Percentiles rank a stretch among this genome's conserved stretches.
phyloP scores from a whole-genome alignment of 2,888 invertebrate genomes.

The Platycnemis pennipes region DNA sequence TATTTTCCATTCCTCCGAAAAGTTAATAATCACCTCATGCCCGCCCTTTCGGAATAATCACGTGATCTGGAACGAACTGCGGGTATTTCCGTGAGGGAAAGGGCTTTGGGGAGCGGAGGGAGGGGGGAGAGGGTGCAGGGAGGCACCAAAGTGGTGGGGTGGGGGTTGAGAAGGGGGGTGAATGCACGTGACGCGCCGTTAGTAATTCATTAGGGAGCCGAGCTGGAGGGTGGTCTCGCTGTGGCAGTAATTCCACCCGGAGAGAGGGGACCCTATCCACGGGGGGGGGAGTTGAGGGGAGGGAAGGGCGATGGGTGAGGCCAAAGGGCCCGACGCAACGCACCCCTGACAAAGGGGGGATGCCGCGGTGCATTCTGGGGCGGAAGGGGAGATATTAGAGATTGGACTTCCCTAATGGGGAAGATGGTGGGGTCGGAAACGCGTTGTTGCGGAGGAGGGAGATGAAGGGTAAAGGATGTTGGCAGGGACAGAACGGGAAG shows the following conservation, averaged over 20 bases:
- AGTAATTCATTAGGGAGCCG: constrained; percentile 43
- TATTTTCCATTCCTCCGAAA: constrained; percentile 14
- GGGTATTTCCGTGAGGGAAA: background rate
- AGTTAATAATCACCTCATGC: constrained; percentile 29
- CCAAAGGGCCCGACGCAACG: background rate
- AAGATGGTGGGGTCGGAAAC: background rate
- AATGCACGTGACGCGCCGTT: constrained; percentile 37
- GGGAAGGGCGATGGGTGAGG: no score
- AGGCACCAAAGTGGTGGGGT: background rate
- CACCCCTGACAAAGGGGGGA: constrained; percentile 1
- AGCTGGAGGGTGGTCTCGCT: background rate
- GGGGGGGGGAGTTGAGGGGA: no score
- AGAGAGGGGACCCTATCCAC: background rate
- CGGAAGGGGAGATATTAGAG: background rate
- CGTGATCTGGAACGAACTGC: constrained; percentile 3
- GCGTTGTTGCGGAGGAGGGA: background rate
- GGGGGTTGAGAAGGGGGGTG: background rate
- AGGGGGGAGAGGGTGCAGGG: background rate
- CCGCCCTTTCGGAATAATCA: constrained; percentile 22
- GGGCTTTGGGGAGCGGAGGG: background rate
- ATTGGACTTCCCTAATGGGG: background rate
- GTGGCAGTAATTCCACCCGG: background rate
- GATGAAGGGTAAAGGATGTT: background rate
- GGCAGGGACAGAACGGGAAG: background rate
- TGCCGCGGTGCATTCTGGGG: background rate